Evolutionary conservation across 1,140 invertebrate genomes (phyloP), one percentile per base, ranked within the genome.

Genomic region (Lethocerus indicus): DNA sequence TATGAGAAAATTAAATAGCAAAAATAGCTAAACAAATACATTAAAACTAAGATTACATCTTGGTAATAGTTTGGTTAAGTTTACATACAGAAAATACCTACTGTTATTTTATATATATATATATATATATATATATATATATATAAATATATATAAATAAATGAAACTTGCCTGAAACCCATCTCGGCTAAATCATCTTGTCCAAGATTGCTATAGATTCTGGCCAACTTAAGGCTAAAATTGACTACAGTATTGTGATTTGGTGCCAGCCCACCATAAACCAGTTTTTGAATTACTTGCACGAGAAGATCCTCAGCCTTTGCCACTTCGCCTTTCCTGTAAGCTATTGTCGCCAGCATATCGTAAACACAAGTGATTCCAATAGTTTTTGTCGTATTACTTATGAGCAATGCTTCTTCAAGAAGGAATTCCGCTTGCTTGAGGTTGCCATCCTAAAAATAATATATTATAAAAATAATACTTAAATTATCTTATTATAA

Each of bases 351-450:
- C 14, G 50, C 50, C 18, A 52, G 28, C 50, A 47, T 47, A 32
- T 52, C 50, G 29, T 52, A 52, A 3, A 48, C 45, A 24, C 50
- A 41, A 41, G 16, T 41, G 20, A 52, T 18, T 20, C 50, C 50
- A 41, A 41, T 29, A 3, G n/a, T 39, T 3, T 26, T 14, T 20
- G n/a, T 35, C 25, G 4, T 21, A 23, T 29, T 45, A 27, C 14
- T 12, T 28, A 23, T 25, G n/a, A 25, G 3, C 16, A 48, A 7
- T 5, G 43, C 45, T 41, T 52, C 20, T 46, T 46, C 21, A 9
- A 52, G 35, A 26, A 52, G 20, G 5, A 21, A 12, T 47, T 52
- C 50, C 14, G 50, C 50, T 18, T 47, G 25, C 21, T 35, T 42
- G 5, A 48, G 27, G 24, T 48, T 26, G 4, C 45, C 45, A 12